Percentiles rank a stretch among this genome's conserved stretches.
Conservation (phyloP, 2,888 invertebrate species). For the Embidobia sp. region DNA sequence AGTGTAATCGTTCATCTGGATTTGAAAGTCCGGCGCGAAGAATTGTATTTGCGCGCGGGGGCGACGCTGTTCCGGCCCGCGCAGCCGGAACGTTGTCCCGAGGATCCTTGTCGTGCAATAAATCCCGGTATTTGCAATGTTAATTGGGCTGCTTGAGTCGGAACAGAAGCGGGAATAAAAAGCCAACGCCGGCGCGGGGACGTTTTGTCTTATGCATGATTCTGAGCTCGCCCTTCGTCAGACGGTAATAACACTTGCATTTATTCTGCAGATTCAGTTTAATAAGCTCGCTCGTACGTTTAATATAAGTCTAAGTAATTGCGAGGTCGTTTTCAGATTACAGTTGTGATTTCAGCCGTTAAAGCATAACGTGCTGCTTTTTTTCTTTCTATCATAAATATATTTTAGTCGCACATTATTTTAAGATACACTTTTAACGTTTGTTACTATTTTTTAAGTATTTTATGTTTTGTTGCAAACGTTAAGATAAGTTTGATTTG, state of each 20-base stretch:
- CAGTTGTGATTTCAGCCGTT: not conserved
- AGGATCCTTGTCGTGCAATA: no score
- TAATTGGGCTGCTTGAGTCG: conserved; percentile 13
- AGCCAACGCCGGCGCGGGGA: not conserved
- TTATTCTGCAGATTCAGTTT: conserved; percentile 19
- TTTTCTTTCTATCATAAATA: no score
- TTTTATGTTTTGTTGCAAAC: no score
- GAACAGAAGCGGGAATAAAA: conserved; percentile 13
- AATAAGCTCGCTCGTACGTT: conserved; percentile 10
- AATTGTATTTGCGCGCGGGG: conserved; percentile 27
- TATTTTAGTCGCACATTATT: no score
- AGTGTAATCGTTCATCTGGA: conserved; percentile 48
- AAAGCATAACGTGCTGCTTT: no score
- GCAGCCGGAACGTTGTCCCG: no score
- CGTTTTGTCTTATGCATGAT: conserved; percentile 7
- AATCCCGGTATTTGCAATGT: conserved; percentile 16
- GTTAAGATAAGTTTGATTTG: no score
- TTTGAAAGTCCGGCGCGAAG: conserved; percentile 32
- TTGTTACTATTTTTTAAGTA: no score
- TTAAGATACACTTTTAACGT: no score
- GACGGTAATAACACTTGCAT: conserved; percentile 7
- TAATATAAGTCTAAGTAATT: conserved; percentile 22
- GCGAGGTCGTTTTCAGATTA: not conserved
- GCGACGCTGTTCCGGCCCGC: no score
- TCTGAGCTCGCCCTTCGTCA: not conserved